Evolutionary conservation across 1,140 invertebrate species (phyloP).

Genomic region (Schlechtendalia chinensis): DNA sequence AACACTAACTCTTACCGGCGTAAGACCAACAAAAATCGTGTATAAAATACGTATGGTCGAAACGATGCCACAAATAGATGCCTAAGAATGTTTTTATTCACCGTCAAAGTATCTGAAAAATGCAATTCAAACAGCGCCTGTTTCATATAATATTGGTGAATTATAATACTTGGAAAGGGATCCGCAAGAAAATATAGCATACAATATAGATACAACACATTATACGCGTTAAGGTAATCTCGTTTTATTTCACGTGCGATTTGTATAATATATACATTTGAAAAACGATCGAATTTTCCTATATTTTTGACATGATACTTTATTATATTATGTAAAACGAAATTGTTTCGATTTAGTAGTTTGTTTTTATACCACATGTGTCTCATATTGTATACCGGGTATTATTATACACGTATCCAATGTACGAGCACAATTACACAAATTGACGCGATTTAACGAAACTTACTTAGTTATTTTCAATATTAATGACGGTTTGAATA

Average conservation of each 20-base stretch:
- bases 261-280: neutral
- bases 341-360: too few species aligned
- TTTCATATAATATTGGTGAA: neutral
- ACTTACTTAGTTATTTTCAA: too few species aligned
- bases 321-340: too few species aligned
- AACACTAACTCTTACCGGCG: too few species aligned
- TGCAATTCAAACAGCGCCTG: neutral
- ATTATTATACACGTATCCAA: too few species aligned
- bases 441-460: too few species aligned
- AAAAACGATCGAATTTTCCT: neutral
- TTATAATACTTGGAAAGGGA: neutral
- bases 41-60: neutral
- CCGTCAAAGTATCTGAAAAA: neutral
- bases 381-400: too few species aligned
- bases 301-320: neutral
- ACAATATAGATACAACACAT: neutral
- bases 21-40: neutral
- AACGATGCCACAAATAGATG: neutral
- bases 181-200: neutral
- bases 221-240: neutral
- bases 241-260: neutral
- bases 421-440: too few species aligned
- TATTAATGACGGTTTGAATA: too few species aligned
- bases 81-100: neutral
- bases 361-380: too few species aligned